Percentiles rank a stretch among this genome's conserved stretches.
Conservation (phyloP, 2,113 vertebrate species). For the Calyptomena viridis region DNA sequence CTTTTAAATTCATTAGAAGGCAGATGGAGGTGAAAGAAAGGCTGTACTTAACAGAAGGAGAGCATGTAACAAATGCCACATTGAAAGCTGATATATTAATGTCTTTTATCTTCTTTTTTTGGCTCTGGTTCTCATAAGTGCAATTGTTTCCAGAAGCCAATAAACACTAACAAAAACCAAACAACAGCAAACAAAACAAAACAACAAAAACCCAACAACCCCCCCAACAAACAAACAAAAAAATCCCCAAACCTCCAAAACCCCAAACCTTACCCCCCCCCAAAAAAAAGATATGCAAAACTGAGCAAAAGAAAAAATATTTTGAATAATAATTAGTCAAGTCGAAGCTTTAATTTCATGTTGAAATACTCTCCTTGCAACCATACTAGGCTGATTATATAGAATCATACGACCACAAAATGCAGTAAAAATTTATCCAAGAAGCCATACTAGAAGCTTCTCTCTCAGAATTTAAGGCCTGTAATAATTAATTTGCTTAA, state of each 20-base stretch:
- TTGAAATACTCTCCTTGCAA: background rate
- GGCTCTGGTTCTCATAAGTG: background rate
- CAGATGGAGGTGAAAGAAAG: slow-evolving; percentile 5
- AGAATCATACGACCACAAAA: background rate
- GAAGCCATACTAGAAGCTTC: background rate
- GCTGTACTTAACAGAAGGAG: background rate
- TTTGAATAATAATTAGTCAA: background rate
- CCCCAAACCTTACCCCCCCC: too few relatives aligned
- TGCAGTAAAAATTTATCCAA: background rate
- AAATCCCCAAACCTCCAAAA: too few relatives aligned
- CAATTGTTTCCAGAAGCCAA: background rate
- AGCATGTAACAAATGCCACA: background rate
- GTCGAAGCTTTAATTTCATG: background rate
- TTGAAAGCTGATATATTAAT: background rate
- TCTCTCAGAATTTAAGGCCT: background rate
- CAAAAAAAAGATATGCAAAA: background rate
- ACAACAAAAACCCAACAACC: too few relatives aligned
- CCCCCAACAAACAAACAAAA: too few relatives aligned
- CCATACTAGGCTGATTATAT: background rate
- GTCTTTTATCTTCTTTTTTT: background rate
- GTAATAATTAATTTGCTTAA: background rate
- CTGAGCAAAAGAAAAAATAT: background rate
- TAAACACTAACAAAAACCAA: background rate
- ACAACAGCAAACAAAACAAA: too few relatives aligned
- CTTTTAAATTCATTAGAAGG: background rate